A percentile compares a stretch with the other conserved stretches of the same genome.
Conservation (phyloP, 2,797 vertebrate species). For the Chelon labrosus region DNA sequence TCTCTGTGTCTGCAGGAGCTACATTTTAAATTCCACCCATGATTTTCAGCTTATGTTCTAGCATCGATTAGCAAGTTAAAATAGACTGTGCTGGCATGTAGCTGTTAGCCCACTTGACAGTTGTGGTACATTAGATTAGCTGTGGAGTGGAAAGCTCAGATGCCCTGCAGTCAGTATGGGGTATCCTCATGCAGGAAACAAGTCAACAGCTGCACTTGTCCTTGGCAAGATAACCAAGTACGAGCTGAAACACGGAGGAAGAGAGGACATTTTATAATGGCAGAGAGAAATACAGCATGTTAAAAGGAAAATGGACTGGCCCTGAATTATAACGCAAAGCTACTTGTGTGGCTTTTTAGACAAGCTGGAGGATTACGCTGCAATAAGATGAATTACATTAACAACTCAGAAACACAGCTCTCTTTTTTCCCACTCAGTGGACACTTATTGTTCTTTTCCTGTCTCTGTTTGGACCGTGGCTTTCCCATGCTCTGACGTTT, state of each 20-base stretch:
- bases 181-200: conserved; percentile 64
- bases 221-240: conserved; percentile 59
- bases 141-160: conserved; percentile 67
- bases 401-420: conserved; percentile 30
- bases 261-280: conserved; percentile 30
- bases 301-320: conserved; percentile 58
- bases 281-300: conserved; percentile 52
- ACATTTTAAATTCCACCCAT: conserved; percentile 34
- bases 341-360: conserved; percentile 44
- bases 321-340: conserved; percentile 52
- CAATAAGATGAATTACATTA: conserved; percentile 58
- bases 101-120: conserved; percentile 58
- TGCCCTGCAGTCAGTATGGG: conserved; percentile 69
- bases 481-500: conserved; percentile 46
- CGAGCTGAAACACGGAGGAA: conserved; percentile 36
- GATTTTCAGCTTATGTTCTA: conserved; percentile 44
- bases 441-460: conserved; percentile 50
- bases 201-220: conserved; percentile 70
- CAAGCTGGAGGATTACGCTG: conserved; percentile 53
- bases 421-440: conserved; percentile 30
- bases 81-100: conserved; percentile 51
- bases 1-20: conserved; percentile 22
- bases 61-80: conserved; percentile 57
- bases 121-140: conserved; percentile 72
- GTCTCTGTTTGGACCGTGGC: conserved; percentile 60